phyloP scores from a whole-genome alignment of 2,113 vertebrate genomes.

The Odocoileus virginianus region DNA sequence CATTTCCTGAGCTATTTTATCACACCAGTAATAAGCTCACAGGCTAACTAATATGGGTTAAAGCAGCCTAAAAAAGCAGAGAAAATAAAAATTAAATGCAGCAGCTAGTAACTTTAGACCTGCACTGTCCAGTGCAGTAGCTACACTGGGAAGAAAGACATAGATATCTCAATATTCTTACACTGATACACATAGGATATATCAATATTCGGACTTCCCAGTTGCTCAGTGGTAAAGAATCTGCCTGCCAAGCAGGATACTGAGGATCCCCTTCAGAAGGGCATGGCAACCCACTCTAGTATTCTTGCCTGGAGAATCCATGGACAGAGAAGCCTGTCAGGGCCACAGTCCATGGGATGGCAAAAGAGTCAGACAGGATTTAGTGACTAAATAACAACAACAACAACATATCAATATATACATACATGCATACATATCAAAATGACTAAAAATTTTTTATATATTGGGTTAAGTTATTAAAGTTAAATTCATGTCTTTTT shows the following conservation, averaged over 20 bases:
- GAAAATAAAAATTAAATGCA: not conserved
- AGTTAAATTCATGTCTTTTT: constrained; percentile 5
- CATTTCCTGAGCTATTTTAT: not conserved
- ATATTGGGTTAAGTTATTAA: not conserved
- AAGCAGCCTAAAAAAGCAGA: not conserved
- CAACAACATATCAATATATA: not conserved
- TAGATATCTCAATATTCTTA: not conserved
- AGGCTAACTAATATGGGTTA: not conserved
- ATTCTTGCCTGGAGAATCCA: not conserved
- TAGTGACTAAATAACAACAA: not conserved
- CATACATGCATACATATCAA: not conserved
- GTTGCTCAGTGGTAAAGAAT: not conserved
- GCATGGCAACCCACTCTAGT: not conserved
- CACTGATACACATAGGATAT: not conserved
- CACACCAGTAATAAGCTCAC: not conserved
- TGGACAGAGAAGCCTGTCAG: not conserved
- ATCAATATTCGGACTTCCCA: not conserved
- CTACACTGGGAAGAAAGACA: not conserved
- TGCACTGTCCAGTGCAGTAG: not conserved
- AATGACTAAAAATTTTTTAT: not conserved
- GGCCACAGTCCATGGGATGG: not conserved
- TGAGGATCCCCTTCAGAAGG: not conserved
- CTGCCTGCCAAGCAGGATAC: not conserved
- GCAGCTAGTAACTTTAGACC: not conserved
- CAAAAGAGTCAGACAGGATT: not conserved